Base-by-base conservation (phyloP, 2,113 vertebrate species). In the Entomyzon cyanotis region DNA sequence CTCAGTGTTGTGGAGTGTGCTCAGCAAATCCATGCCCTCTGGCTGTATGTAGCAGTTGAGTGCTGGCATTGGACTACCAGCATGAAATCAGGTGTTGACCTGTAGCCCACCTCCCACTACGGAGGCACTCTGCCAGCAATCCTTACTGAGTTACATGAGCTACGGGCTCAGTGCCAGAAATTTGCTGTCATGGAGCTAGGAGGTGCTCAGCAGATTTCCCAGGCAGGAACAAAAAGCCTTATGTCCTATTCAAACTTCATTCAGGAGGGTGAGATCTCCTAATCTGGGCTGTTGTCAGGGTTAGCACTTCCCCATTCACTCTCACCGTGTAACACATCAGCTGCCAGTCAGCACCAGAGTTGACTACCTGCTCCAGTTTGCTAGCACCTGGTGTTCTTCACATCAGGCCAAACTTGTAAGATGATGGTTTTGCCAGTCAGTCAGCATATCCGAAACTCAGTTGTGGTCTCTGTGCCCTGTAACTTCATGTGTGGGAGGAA, bases 71-170 rank as follows among this genome's bases (percentile, higher is more conserved):
- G 49, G 52, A 55, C 69, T 84, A 68, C 47, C 65, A 90, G 91
- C 76, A 75, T 93, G 92, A 95, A 96, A 95, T 93, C 79, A 86
- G 71, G 64, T 94, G 79, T 37, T 95, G 91, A 94, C 80, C 89
- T 92, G 90, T 5, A 90, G 80, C 86, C 88, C 31, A 46, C 68
- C 44, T 94, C 84, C 76, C 5, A 10, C 75, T 44, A 37, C 0
- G 12, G 58, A 41, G 74, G 74, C 17, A 4, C 17, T 47, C 39
- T 84, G 60, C 80, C 92, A 97, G 88, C 64, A 47, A 12, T 75
- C 44, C 44, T 67, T 77, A 59, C 67, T 41, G 76, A 27, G 47
- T 93, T 95, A 81, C 76, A 63, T 2, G 4, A 81, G n/a, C 33
- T 16, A 4, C 0, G 13, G 50, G 68, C 76, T 71, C 59, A 33